Conservation (phyloP, 2,888 invertebrate genomes). For the Sminthurinus aureus region DNA sequence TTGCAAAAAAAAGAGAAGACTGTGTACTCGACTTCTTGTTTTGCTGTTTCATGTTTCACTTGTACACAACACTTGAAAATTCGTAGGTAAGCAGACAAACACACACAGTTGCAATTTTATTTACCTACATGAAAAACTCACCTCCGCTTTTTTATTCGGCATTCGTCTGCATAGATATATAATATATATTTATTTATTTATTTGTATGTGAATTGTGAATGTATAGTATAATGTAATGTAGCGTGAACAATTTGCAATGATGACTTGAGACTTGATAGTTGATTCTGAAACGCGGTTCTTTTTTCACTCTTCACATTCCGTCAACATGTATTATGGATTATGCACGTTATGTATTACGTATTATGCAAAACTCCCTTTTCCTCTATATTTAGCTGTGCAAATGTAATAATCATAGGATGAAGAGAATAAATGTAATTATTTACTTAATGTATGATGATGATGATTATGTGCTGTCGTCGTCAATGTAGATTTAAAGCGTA, state of each 20-base stretch:
- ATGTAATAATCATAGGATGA: neutral
- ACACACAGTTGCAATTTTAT: neutral
- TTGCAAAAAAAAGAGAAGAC: neutral
- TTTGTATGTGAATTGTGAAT: neutral
- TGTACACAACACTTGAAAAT: neutral
- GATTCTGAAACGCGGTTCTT: too few relatives aligned
- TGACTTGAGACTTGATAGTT: neutral
- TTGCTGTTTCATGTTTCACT: conserved; percentile 9
- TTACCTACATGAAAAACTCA: neutral
- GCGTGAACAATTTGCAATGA: neutral
- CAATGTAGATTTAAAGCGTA: neutral
- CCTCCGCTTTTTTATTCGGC: neutral
- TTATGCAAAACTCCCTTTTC: neutral
- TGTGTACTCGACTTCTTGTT: neutral
- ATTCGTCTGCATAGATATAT: too few relatives aligned
- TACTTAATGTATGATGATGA: neutral
- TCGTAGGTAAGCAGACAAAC: too few relatives aligned
- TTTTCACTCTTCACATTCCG: too few relatives aligned
- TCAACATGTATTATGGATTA: too few relatives aligned
- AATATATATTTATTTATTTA: too few relatives aligned
- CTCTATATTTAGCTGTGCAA: neutral
- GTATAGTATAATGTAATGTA: neutral
- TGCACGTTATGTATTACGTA: too few relatives aligned
- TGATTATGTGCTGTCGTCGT: too few relatives aligned
- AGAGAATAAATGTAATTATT: too few relatives aligned